A percentile compares a stretch with the other conserved stretches of the same genome.
Evolutionary conservation across 2,113 vertebrate genomes (phyloP).

Genomic region (Eublepharis macularius): DNA sequence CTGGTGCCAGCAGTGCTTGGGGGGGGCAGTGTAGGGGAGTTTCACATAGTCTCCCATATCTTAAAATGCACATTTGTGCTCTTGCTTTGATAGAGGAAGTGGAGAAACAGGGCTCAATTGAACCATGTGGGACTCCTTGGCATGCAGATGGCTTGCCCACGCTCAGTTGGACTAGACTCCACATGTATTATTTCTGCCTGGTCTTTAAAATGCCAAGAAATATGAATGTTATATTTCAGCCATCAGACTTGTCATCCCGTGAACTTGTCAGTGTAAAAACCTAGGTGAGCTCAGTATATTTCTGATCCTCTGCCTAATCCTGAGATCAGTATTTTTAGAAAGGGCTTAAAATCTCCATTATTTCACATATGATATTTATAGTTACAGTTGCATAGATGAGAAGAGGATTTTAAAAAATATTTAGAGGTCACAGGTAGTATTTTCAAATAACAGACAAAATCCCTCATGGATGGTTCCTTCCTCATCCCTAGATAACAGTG

Average conservation of each 20-base stretch:
- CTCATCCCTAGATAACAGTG: slow-evolving; percentile 46
- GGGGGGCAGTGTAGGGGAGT: not conserved
- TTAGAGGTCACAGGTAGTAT: not conserved
- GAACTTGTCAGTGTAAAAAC: not conserved
- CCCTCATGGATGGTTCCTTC: slow-evolving; percentile 45
- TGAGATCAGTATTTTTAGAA: slow-evolving; percentile 33
- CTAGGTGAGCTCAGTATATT: not conserved
- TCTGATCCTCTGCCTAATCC: not conserved
- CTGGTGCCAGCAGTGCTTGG: no score
- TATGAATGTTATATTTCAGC: not conserved
- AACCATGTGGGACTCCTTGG: not conserved
- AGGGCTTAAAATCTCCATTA: slow-evolving; percentile 17
- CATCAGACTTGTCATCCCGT: slow-evolving; percentile 20
- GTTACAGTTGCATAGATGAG: slow-evolving; percentile 25
- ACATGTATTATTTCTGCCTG: slow-evolving; percentile 1
- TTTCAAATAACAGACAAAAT: slow-evolving; percentile 49
- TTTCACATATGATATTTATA: slow-evolving; percentile 1
- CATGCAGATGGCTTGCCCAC: not conserved
- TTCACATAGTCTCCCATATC: not conserved
- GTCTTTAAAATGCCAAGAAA: slow-evolving; percentile 13
- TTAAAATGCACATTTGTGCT: not conserved
- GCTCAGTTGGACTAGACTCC: not conserved
- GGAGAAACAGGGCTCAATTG: not conserved
- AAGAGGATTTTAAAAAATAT: slow-evolving; percentile 18
- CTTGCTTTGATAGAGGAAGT: not conserved